phyloP scores from a whole-genome alignment of 2,888 invertebrate species.

The Rhamnusium bicolor region DNA sequence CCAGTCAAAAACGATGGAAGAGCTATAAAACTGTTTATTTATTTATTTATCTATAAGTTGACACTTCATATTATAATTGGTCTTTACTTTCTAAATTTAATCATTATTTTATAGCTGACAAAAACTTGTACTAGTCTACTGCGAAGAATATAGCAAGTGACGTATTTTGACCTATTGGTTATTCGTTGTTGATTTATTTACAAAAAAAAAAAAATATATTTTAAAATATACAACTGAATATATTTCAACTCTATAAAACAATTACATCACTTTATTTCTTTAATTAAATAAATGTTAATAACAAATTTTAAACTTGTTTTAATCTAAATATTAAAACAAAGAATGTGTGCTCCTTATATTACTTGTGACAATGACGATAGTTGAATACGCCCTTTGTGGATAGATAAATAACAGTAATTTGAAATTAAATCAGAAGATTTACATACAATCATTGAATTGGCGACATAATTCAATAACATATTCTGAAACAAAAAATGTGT shows the following conservation, averaged over 20 bases:
- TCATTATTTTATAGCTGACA: neutral
- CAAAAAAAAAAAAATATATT: neutral
- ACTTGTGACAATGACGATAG: neutral
- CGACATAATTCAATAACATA: neutral
- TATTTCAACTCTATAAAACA: neutral
- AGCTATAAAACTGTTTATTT: constrained; percentile 1
- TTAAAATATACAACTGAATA: neutral
- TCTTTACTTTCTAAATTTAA: neutral
- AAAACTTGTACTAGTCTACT: neutral
- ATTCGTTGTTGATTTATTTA: neutral
- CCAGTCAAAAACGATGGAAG: neutral
- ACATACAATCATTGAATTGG: constrained; percentile 13
- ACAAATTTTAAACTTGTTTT: neutral
- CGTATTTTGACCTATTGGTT: neutral
- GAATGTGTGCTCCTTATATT: too few relatives aligned
- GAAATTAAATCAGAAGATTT: constrained; percentile 1
- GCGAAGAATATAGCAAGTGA: neutral
- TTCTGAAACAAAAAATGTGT: neutral
- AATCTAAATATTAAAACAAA: neutral
- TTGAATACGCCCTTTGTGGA: constrained; percentile 2
- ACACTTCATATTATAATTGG: neutral
- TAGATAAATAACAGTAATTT: constrained; percentile 2
- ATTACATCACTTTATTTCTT: neutral
- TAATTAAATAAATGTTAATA: neutral
- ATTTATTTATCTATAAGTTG: neutral